Conservation (phyloP, 2,113 vertebrate genomes). For the Benitochromis conjunctus region DNA sequence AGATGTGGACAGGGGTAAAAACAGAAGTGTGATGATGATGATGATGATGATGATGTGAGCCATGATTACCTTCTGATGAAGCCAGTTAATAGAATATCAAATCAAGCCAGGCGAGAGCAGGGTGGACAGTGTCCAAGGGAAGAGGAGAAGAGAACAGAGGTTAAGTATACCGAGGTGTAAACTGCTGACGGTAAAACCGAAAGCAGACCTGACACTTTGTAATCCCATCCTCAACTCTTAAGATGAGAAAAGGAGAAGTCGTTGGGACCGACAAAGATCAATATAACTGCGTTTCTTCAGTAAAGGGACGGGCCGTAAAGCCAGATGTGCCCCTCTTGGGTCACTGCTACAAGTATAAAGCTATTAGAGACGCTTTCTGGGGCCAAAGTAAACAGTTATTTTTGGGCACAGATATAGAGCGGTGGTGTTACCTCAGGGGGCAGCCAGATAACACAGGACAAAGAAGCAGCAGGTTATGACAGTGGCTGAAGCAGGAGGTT, state of each 20-base stretch:
- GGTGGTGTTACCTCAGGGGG: slow-evolving; percentile 11
- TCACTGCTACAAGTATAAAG: background rate
- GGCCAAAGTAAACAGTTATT: slow-evolving; percentile 12
- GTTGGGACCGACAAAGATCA: background rate
- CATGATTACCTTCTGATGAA: slow-evolving; percentile 92
- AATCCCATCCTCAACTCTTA: slow-evolving; percentile 26
- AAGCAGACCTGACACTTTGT: slow-evolving; percentile 29
- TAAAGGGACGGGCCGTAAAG: background rate
- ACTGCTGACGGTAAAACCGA: slow-evolving; percentile 40
- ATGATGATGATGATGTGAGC: slow-evolving; percentile 56
- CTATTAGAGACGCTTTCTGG: background rate
- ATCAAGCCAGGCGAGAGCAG: slow-evolving; percentile 70
- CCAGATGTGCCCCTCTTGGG: background rate
- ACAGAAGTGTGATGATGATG: slow-evolving; percentile 56
- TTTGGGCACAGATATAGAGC: slow-evolving; percentile 5
- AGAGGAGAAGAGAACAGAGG: slow-evolving; percentile 64
- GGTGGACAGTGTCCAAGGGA: slow-evolving; percentile 65
- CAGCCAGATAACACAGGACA: slow-evolving; percentile 39
- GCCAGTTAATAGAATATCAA: slow-evolving; percentile 65
- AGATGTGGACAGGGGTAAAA: slow-evolving; percentile 50
- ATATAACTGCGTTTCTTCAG: background rate
- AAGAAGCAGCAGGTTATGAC: slow-evolving; percentile 46
- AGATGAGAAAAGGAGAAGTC: background rate
- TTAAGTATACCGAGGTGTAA: slow-evolving; percentile 37
- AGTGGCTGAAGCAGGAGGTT: slow-evolving; percentile 8